Evolutionary conservation across 2,797 vertebrate genomes (phyloP).

Genomic region (Euthynnus affinis): DNA sequence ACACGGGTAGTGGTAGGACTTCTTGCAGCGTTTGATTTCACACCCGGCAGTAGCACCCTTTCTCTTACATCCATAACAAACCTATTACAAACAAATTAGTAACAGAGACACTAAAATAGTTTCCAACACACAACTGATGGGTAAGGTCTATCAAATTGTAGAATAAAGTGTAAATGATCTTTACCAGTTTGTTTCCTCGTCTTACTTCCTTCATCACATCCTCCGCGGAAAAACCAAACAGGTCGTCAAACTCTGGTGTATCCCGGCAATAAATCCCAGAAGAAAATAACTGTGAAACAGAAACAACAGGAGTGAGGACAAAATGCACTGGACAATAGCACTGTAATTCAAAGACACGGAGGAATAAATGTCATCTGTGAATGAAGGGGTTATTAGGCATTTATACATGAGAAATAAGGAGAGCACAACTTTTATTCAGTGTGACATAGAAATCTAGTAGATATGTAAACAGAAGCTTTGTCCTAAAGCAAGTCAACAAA

Average conservation of each 20-base stretch:
- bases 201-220: conserved; percentile 67
- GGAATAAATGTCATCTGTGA: background rate
- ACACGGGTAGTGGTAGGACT: conserved; percentile 85
- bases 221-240: conserved; percentile 79
- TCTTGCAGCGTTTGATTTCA: conserved; percentile 75
- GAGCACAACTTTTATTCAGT: background rate
- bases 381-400: background rate
- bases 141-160: background rate
- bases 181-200: conserved; percentile 79
- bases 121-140: background rate
- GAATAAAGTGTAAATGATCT: background rate
- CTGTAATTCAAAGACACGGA: background rate
- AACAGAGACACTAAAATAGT: background rate
- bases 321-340: background rate
- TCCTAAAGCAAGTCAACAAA: background rate
- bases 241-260: conserved; percentile 67
- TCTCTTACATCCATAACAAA: conserved; percentile 66
- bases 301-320: conserved; percentile 2
- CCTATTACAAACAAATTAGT: conserved; percentile 55
- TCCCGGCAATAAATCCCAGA: conserved; percentile 71
- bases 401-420: background rate
- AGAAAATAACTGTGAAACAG: conserved; percentile 75
- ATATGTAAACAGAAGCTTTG: background rate
- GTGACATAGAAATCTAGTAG: background rate
- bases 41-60: conserved; percentile 84